A percentile compares a stretch with the other conserved stretches of the same genome.
These are phyloP conservation scores for Pollicipes pollicipes DNA, from an alignment of 1,140 invertebrate species.

Conservation along the genomic window DNA sequence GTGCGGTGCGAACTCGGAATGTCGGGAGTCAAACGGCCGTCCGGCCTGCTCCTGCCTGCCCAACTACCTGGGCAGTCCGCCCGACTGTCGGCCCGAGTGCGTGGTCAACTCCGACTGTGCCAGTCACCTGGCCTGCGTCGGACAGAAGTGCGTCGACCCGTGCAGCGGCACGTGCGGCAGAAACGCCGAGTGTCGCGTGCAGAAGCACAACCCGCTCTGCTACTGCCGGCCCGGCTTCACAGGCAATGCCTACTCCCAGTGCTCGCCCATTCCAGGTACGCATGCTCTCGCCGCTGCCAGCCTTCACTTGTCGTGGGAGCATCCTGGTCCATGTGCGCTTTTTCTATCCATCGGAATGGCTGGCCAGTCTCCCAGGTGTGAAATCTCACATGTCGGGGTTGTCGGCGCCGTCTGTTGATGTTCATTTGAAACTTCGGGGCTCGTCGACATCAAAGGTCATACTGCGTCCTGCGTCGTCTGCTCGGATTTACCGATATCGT, in stretches of 20 bases:
- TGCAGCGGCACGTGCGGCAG: slow-evolving; percentile 56
- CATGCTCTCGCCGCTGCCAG: no score
- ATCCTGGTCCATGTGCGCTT: no score
- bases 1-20: slow-evolving; percentile 57
- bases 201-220: slow-evolving; percentile 59
- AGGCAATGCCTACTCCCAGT: slow-evolving; percentile 43
- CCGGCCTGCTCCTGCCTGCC: slow-evolving; percentile 44
- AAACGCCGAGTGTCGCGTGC: slow-evolving; percentile 46
- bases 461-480: no score
- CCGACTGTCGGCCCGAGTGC: slow-evolving; percentile 45
- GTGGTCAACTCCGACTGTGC: slow-evolving; percentile 53
- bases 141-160: slow-evolving; percentile 23
- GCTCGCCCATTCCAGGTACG: slow-evolving; percentile 16
- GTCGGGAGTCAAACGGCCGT: slow-evolving; percentile 61
- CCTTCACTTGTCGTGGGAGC: no score
- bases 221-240: slow-evolving; percentile 49
- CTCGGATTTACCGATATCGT: no score
- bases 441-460: no score
- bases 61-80: slow-evolving; percentile 42
- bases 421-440: no score
- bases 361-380: no score
- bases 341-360: no score
- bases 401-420: no score
- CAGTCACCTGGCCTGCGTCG: slow-evolving; percentile 49
- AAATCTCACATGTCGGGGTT: no score